These are phyloP conservation scores for Orientallactaga bullata DNA, from an alignment of 2,113 vertebrate species.

Conservation along the genomic window DNA sequence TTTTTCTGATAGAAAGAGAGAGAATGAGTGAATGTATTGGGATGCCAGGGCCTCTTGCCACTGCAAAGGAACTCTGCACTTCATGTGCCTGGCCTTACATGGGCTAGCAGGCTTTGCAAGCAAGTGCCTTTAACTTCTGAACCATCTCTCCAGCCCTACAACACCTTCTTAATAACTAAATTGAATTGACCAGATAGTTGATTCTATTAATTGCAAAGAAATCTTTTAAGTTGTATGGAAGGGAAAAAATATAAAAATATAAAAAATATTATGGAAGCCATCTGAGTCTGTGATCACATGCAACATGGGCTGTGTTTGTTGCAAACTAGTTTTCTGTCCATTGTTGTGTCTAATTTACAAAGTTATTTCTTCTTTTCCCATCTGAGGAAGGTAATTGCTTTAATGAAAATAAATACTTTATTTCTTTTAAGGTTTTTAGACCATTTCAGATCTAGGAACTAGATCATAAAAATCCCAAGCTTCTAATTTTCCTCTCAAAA, in stretches of 20 bases:
- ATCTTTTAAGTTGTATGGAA: conserved; percentile 52
- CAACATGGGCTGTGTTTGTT: neutral
- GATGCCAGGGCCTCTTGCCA: no score
- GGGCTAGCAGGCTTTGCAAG: no score
- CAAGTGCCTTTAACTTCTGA: no score
- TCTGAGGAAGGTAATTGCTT: neutral
- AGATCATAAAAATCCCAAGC: neutral
- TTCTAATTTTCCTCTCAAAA: conserved; percentile 45
- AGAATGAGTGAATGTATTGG: no score
- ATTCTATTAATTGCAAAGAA: conserved; percentile 60
- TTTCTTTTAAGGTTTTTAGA: conserved; percentile 47
- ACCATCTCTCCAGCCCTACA: no score
- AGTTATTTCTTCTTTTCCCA: neutral
- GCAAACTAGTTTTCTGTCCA: conserved; percentile 9
- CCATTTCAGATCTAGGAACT: neutral
- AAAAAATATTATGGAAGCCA: neutral
- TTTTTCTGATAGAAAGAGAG: no score
- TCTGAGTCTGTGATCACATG: neutral
- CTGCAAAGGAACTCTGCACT: no score
- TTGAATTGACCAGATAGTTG: conserved; percentile 59
- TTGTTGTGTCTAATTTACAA: neutral
- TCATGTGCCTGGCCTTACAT: no score
- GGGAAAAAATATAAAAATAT: conserved; percentile 12
- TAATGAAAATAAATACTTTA: conserved; percentile 29
- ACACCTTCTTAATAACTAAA: conserved; percentile 70